Percentiles rank a stretch among this genome's conserved stretches.
Evolutionary conservation across 2,797 vertebrate genomes (phyloP).

Genomic region (Myiotriccus ornatus): DNA sequence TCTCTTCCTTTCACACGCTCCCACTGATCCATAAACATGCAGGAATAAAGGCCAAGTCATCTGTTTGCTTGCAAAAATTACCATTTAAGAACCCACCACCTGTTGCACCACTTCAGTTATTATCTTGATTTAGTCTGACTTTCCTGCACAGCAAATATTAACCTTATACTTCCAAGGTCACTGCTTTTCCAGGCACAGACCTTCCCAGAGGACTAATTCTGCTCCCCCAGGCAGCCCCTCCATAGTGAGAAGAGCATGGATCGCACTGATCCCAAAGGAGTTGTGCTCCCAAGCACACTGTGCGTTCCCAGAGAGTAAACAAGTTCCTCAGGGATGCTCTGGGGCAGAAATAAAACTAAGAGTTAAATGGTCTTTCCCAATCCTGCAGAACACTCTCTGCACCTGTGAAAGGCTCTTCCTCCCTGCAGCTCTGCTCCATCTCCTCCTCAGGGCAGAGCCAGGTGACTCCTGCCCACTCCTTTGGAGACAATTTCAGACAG

Average conservation of each 20-base stretch:
- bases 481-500: background rate
- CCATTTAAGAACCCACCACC: background rate
- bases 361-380: fast-evolving
- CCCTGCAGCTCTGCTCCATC: background rate
- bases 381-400: fast-evolving
- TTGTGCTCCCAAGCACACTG: fast-evolving
- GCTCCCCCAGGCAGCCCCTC: background rate
- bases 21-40: fast-evolving
- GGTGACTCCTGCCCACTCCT: too few species aligned
- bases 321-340: background rate
- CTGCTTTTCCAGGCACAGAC: background rate
- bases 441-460: background rate
- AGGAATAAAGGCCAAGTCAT: background rate
- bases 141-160: background rate
- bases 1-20: background rate
- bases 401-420: background rate
- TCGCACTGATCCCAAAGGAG: background rate
- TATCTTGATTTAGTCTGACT: background rate
- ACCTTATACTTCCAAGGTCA: background rate
- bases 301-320: background rate
- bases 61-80: background rate
- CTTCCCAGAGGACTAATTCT: background rate
- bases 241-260: fast-evolving
- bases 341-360: background rate
- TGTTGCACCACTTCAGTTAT: background rate